A percentile compares a stretch with the other conserved stretches of the same genome.
phyloP scores from a whole-genome alignment of 2,797 vertebrate genomes.

The Leucoraja ocellata region DNA sequence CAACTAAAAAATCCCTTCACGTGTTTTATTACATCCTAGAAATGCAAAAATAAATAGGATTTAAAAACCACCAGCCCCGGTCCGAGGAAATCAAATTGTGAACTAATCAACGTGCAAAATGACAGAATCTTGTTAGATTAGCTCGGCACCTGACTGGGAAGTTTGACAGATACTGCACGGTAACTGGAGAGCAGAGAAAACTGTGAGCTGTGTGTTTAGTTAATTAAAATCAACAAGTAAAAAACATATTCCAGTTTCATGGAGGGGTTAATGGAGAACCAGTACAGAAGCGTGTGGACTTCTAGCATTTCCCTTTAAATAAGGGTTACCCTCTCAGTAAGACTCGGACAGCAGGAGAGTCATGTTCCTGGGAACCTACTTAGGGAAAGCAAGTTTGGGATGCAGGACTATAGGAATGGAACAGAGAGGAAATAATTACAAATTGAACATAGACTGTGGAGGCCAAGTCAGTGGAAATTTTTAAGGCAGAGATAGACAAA shows the following conservation, averaged over 20 bases:
- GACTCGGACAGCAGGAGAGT: no score
- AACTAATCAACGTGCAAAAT: slow-evolving; percentile 26
- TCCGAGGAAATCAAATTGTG: slow-evolving; percentile 17
- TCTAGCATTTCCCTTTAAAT: background rate
- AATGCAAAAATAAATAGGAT: slow-evolving; percentile 41
- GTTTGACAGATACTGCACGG: background rate
- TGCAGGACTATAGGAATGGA: no score
- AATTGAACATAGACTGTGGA: no score
- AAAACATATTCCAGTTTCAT: slow-evolving; percentile 16
- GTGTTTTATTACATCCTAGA: slow-evolving; percentile 20
- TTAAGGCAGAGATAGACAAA: no score
- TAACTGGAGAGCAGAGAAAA: background rate
- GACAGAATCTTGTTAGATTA: slow-evolving; percentile 22
- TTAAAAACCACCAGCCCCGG: background rate
- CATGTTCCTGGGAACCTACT: no score
- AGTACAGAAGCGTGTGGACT: background rate
- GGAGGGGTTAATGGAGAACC: background rate
- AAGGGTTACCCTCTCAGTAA: background rate
- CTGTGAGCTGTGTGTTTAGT: background rate
- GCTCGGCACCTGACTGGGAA: background rate
- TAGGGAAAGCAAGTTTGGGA: no score
- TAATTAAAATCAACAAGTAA: slow-evolving; percentile 29
- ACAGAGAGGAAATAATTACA: no score
- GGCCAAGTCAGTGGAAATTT: no score
- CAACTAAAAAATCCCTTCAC: slow-evolving; percentile 32